These are phyloP conservation scores for Cynopterus brachyotis DNA, from an alignment of 2,113 vertebrate genomes.

Conservation along the genomic window DNA sequence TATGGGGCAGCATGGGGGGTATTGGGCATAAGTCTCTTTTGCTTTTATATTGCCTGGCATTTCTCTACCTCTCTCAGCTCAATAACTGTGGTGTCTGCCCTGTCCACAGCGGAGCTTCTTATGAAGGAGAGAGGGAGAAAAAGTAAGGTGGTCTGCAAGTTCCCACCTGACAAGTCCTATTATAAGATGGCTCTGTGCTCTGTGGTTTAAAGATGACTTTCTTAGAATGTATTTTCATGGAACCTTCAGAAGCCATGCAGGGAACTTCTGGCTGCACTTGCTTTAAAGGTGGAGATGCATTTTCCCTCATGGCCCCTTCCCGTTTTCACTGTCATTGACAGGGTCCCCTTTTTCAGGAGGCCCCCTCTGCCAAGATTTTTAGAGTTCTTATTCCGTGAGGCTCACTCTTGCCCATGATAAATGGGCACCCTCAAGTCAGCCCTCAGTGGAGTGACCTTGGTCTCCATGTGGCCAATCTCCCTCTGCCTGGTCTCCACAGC, in stretches of 20 bases:
- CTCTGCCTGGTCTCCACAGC: not conserved
- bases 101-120: not conserved
- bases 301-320: not conserved
- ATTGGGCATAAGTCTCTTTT: rapidly evolving
- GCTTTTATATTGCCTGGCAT: not conserved
- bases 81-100: not conserved
- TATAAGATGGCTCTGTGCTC: not conserved
- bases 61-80: not conserved
- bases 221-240: no score
- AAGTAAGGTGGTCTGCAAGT: not conserved
- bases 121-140: not conserved
- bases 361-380: not conserved
- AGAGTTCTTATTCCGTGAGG: not conserved
- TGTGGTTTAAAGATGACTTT: not conserved
- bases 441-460: not conserved
- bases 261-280: not conserved
- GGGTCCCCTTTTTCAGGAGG: not conserved
- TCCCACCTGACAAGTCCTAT: not conserved
- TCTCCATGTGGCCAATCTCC: not conserved
- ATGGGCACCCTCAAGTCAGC: rapidly evolving
- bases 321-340: not conserved
- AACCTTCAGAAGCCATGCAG: no score
- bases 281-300: rapidly evolving
- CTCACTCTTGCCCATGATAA: not conserved
- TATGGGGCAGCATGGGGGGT: rapidly evolving